These are phyloP conservation scores for Allygus modestus DNA, from an alignment of 2,888 invertebrate species.

Conservation along the genomic window DNA sequence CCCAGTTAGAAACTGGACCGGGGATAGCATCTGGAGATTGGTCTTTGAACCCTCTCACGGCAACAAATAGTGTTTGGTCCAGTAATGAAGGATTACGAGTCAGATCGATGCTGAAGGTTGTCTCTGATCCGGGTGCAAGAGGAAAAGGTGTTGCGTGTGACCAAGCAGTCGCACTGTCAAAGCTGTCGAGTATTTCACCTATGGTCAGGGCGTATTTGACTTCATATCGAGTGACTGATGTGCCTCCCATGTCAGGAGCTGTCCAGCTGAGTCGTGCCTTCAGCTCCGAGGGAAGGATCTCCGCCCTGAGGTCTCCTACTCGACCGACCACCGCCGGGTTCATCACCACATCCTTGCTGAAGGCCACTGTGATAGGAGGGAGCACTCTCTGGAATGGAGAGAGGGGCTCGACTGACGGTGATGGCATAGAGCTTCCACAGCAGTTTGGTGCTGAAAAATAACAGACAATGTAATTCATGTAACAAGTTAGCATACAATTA, in stretches of 20 bases:
- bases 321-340: conserved; percentile 74
- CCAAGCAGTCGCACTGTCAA: conserved; percentile 74
- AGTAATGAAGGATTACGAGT: conserved; percentile 75
- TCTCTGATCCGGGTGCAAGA: conserved; percentile 77
- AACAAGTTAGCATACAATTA: conserved; percentile 63
- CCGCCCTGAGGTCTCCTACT: conserved; percentile 78
- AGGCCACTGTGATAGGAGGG: conserved; percentile 75
- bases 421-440: conserved; percentile 77
- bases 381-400: conserved; percentile 77
- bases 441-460: conserved; percentile 74
- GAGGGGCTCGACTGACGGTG: conserved; percentile 75
- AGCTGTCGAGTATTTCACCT: conserved; percentile 69
- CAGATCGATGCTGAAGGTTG: conserved; percentile 76
- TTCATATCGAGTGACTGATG: conserved; percentile 77
- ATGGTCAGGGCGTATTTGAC: conserved; percentile 75
- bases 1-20: conserved; percentile 78
- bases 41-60: conserved; percentile 76
- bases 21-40: conserved; percentile 73
- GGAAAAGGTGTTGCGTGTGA: conserved; percentile 75
- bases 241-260: conserved; percentile 79
- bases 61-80: conserved; percentile 77
- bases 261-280: conserved; percentile 79
- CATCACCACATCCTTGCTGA: conserved; percentile 74
- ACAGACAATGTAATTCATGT: no score
- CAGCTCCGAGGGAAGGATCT: conserved; percentile 75